Base-by-base conservation (phyloP, 1,140 invertebrate genomes). In the Cotesia chilonis region DNA sequence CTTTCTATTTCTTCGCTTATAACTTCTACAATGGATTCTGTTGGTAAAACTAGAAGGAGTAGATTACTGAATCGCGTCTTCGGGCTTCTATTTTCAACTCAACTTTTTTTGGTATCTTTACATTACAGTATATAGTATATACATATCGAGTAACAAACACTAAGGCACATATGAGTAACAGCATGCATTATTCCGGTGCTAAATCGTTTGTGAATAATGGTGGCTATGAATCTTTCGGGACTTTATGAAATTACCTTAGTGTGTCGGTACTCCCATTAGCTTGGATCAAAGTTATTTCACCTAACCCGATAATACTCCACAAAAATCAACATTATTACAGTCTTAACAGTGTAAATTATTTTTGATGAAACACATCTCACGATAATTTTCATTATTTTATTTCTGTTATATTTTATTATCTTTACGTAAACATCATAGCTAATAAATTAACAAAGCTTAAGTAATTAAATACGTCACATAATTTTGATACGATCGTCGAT, bases 161-260 rank as follows among this genome's bases (percentile, higher is more conserved):
- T 28, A 47, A 54, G 5, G 4, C 41, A 20, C 10, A n/a, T 68
- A 77, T 75, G 75, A 70, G 74, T 76, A 67, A 77, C 71, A 71
- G 59, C 75, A 79, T 80, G 79, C 75, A 78, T 80, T 79, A 81
- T 81, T 80, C 76, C 52, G 37, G 71, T 54, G 77, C 66, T 80
- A 81, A 81, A 81, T 81, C 79, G 77, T 80, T 80, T 75, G 80
- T 80, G 77, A 81, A 80, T 81, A 81, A 81, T 81, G 74, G 72
- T 60, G 60, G 66, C 57, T 74, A 78, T 80, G 77, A 81, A 81
- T 80, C 79, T 79, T 61, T 41, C 35, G 10, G 61, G 51, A 38
- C 68, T 71, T 17, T 12, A 55, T 51, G 47, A 35, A 55, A 52
- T 20, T 68, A 36, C 60, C 72, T 60, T 59, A 41, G 7, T 41